Conservation (phyloP, 1,140 invertebrate genomes). For the Amyelois transitella region DNA sequence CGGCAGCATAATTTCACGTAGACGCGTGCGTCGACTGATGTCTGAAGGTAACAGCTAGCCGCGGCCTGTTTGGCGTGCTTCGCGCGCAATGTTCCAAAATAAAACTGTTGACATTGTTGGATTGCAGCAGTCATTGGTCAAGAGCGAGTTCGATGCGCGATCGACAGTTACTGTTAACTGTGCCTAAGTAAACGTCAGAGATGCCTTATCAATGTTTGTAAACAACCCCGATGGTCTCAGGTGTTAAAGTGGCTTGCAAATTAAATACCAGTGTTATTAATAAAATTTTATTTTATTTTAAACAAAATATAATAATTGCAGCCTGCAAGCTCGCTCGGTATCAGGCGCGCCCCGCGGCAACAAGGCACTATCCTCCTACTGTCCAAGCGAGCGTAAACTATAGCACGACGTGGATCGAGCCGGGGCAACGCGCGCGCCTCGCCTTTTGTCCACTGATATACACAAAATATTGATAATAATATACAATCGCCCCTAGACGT, state of each 20-base stretch:
- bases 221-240: too few relatives aligned
- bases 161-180: too few relatives aligned
- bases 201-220: too few relatives aligned
- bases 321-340: constrained; percentile 31
- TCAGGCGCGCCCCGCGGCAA: constrained; percentile 17
- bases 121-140: too few relatives aligned
- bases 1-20: too few relatives aligned
- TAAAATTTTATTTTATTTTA: constrained; percentile 67
- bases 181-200: too few relatives aligned
- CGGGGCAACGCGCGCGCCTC: constrained; percentile 43
- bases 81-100: too few relatives aligned
- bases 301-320: constrained; percentile 67
- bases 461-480: constrained; percentile 62
- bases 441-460: constrained; percentile 47
- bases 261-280: constrained; percentile 33
- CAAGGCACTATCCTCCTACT: constrained; percentile 38
- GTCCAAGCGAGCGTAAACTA: constrained; percentile 7
- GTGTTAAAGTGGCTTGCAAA: constrained; percentile 1
- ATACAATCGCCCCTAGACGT: constrained; percentile 55
- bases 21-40: too few relatives aligned
- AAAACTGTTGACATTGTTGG: too few relatives aligned
- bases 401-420: constrained; percentile 31
- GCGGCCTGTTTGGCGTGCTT: too few relatives aligned
- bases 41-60: too few relatives aligned
- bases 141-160: too few relatives aligned